Evolutionary conservation across 2,113 vertebrate genomes (phyloP).

Genomic region (Rhabdornis inornatus): DNA sequence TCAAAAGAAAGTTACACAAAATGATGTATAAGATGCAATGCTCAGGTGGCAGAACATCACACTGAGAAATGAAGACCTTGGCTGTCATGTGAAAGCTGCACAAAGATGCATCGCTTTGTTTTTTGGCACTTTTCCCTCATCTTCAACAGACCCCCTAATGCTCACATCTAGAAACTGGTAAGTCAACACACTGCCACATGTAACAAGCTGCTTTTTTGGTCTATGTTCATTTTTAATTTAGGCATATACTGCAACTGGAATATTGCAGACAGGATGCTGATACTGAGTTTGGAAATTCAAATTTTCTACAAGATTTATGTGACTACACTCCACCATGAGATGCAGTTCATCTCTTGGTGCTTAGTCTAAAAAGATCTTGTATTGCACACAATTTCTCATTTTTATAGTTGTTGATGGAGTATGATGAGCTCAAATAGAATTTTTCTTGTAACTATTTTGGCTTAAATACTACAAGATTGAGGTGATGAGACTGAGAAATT

Average conservation of each 20-base stretch:
- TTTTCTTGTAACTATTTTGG: not conserved
- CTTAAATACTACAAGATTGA: not conserved
- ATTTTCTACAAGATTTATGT: not conserved
- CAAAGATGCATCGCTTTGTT: accelerated
- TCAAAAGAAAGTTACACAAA: not conserved
- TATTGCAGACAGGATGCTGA: not conserved
- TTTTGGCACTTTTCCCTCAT: not conserved
- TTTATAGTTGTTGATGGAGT: not conserved
- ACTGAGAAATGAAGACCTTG: not conserved
- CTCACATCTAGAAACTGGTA: not conserved
- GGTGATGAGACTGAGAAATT: not conserved
- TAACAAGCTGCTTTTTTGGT: not conserved
- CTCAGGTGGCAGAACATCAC: not conserved
- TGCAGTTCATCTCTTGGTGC: not conserved
- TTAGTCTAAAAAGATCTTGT: not conserved
- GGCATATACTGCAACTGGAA: not conserved
- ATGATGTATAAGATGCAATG: not conserved
- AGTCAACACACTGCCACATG: not conserved
- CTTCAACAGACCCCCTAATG: not conserved
- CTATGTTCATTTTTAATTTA: not conserved
- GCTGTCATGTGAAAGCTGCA: not conserved
- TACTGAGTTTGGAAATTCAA: not conserved
- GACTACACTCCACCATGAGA: not conserved
- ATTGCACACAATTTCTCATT: not conserved
- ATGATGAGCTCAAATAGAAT: not conserved